Base-by-base conservation (phyloP, 2,113 vertebrate species). In the Eulemur rufifrons region DNA sequence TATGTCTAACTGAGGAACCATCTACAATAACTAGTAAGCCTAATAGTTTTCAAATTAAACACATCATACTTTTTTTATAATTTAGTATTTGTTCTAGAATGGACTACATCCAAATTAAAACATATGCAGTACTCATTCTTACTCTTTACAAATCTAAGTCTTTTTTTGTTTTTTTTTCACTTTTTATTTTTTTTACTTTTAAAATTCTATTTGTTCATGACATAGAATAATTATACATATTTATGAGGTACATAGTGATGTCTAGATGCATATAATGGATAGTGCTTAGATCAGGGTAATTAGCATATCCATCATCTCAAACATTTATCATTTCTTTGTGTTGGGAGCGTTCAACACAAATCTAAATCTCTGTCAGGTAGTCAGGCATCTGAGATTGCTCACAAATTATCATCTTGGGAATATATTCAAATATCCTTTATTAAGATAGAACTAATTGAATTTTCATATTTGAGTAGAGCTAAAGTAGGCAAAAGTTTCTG, bases 71-170 rank as follows among this genome's bases (percentile, higher is more conserved):
- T 92, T 90, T 73, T 73, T 81, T 18, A 23, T 81, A 84, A 92
- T 45, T 91, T 54, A 80, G n/a, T 81, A 32, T 89, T 82, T 95
- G 47, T 73, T 94, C 18, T 32, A 86, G 76, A 94, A 80, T 45
- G 69, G 63, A 86, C 61, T 69, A 54, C 6, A 63, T 39, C 45
- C 84, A 92, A 73, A 86, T 88, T 71, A 86, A 80, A 73, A 86
- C 73, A 37, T 50, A 34, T 52, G 2, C n/a, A 82, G 85, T 89
- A 78, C 14, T 63, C 54, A 91, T 29, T 64, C 92, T 97, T 82
- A 71, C n/a, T 18, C 18, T 63, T 64, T 50, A 82, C 18, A 95
- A 82, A 68, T 66, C 61, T 68, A 69, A 81, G 77, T 89, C 15
- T 77, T 66, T 88, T 47, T 73, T 39, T 71, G 68, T 39, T 71